Conservation (phyloP, 2,888 invertebrate genomes). For the Leucozona laternaria region DNA sequence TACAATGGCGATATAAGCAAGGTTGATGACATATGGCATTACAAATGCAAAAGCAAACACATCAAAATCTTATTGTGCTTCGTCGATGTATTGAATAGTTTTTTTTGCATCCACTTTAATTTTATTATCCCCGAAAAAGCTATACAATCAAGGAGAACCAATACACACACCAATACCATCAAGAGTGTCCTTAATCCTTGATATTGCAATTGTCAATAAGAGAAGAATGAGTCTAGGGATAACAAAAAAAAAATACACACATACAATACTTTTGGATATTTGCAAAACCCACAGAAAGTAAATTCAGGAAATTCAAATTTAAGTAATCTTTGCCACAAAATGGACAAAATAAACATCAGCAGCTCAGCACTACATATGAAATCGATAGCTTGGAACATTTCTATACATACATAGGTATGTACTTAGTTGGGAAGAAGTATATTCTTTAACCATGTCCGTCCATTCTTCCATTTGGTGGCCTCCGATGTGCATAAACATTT, state of each 20-base stretch:
- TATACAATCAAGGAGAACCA: conserved; percentile 22
- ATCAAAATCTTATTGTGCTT: conserved; percentile 40
- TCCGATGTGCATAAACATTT: background rate
- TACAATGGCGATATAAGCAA: conserved; percentile 7
- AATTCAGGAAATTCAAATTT: conserved; percentile 49
- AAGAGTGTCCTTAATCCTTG: conserved; percentile 50
- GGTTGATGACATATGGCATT: conserved; percentile 37
- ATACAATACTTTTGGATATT: conserved; percentile 26
- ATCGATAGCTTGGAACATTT: conserved; percentile 50
- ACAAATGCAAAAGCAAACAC: conserved; percentile 23
- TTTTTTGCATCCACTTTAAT: background rate
- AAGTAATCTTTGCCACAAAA: conserved; percentile 46
- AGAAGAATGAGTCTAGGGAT: conserved; percentile 27
- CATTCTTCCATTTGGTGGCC: background rate
- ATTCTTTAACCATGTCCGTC: background rate
- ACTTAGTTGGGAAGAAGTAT: background rate
- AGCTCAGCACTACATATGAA: conserved; percentile 22
- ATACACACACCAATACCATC: background rate
- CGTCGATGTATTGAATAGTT: background rate
- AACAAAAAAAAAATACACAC: conserved; percentile 1
- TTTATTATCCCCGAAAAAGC: conserved; percentile 17
- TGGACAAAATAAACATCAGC: conserved; percentile 50
- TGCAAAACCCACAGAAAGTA: conserved; percentile 33
- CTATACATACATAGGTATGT: background rate
- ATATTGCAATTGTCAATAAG: conserved; percentile 52